Percentiles rank a stretch among this genome's conserved stretches.
Evolutionary conservation across 2,113 vertebrate genomes (phyloP).

Genomic region (Upupa epops): DNA sequence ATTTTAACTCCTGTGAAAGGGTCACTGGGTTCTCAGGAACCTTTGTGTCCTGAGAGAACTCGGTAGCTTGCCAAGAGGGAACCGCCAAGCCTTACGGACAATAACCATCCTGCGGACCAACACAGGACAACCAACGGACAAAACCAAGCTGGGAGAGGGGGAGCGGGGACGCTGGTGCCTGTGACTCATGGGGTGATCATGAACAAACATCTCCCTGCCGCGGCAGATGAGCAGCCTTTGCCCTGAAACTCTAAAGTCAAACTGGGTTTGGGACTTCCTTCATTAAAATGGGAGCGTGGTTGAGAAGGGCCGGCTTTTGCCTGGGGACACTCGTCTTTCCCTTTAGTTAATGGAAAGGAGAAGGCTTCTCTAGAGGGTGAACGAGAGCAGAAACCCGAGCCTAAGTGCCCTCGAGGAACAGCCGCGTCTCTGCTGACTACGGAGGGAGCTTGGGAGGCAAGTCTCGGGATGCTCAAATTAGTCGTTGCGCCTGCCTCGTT

Average conservation of each 20-base stretch:
- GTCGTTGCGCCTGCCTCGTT: neutral
- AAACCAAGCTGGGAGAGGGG: too few species aligned
- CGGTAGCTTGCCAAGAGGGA: neutral
- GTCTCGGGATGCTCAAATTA: conserved; percentile 22
- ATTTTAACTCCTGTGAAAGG: neutral
- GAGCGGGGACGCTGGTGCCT: accelerated
- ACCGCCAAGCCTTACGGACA: accelerated
- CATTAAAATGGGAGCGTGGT: neutral
- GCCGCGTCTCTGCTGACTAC: neutral
- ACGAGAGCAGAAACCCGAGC: neutral
- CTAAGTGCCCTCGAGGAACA: neutral
- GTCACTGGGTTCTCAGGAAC: accelerated
- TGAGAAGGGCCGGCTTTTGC: neutral
- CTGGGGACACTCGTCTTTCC: neutral
- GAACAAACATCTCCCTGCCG: neutral
- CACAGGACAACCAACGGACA: accelerated
- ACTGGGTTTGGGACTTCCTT: neutral
- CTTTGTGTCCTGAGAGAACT: accelerated
- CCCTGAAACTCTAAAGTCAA: neutral
- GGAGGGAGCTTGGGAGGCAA: neutral
- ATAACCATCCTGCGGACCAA: accelerated
- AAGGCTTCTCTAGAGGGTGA: neutral
- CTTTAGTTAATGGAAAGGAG: conserved; percentile 40
- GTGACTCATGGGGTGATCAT: accelerated
- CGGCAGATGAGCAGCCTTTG: neutral